Evolutionary conservation across 2,113 vertebrate species (phyloP), one percentile per base, ranked within the genome.

Genomic region (Labrus mixtus): DNA sequence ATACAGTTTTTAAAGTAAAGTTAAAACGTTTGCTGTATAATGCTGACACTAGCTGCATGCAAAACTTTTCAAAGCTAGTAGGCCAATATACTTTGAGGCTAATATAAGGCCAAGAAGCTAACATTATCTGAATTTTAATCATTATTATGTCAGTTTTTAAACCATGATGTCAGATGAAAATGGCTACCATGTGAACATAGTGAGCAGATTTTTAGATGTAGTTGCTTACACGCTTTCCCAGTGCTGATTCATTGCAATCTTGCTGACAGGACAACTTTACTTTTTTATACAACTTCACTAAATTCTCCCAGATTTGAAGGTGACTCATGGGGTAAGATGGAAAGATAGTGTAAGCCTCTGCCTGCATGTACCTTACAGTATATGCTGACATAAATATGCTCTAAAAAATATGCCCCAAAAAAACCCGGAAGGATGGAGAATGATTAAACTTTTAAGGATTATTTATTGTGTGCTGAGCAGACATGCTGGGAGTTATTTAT

Each of bases 401-500:
- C 16, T 20, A 73, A 87, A 90, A 92, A 86, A 92, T 89, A 82
- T 76, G 29, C 33, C 37, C 51, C 68, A 78, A 45, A 88, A 84
- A 83, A 85, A 83, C 87, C 88, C 5, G 37, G 25, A 58, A 58
- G 68, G 64, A 82, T 41, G 22, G 73, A 60, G 63, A 80, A 83
- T 85, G 86, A 92, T 93, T 86, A 86, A 77, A 88, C 16, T 73
- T 86, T 87, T 84, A 48, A 63, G 83, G 66, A 83, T 91, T 89
- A 93, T 94, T 93, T 93, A 94, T 85, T 37, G 76, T 63, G 43
- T 93, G 90, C 92, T 93, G 92, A 93, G 82, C 81, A 66, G 70
- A 83, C 89, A 84, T 57, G 73, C 77, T 73, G 68, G 55, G 76
- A 78, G 74, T 87, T 91, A 93, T 93, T 93, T 91, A 94, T 91